Percentiles rank a stretch among this genome's conserved stretches.
phyloP scores from a whole-genome alignment of 1,140 invertebrate species.

The Trichonephila inaurata region DNA sequence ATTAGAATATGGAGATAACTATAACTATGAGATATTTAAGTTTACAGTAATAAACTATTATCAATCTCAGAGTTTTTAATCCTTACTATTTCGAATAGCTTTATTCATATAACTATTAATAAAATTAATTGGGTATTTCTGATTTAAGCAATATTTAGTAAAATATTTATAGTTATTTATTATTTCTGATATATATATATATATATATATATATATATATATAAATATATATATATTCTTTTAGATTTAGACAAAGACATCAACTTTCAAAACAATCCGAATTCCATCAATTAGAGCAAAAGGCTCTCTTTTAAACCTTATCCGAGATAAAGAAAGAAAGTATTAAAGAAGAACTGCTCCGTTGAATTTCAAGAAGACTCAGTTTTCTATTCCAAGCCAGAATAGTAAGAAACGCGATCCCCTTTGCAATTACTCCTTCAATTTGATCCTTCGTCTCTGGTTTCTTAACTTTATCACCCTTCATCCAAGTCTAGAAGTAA shows the following conservation, averaged over 20 bases:
- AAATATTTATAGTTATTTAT: too few relatives aligned
- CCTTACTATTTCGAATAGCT: too few relatives aligned
- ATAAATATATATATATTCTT: too few relatives aligned
- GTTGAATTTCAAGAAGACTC: background rate
- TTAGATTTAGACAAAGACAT: background rate
- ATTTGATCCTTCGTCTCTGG: background rate
- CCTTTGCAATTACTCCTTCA: slow-evolving; percentile 37
- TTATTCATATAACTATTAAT: too few relatives aligned
- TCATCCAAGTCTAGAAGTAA: slow-evolving; percentile 11
- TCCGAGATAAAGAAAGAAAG: background rate
- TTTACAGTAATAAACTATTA: too few relatives aligned
- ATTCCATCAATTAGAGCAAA: slow-evolving; percentile 12
- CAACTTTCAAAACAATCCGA: background rate
- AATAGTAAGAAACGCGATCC: slow-evolving; percentile 23
- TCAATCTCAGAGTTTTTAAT: too few relatives aligned
- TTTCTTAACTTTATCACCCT: slow-evolving; percentile 36
- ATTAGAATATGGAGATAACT: too few relatives aligned
- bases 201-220: too few relatives aligned
- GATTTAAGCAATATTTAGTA: too few relatives aligned
- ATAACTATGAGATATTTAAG: too few relatives aligned
- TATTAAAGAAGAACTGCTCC: background rate
- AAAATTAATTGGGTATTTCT: too few relatives aligned
- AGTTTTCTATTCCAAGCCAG: slow-evolving; percentile 11
- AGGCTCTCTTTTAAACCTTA: background rate
- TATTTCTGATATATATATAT: too few relatives aligned